Evolutionary conservation across 2,888 invertebrate species (phyloP).

Genomic region (Frankliniella fusca): DNA sequence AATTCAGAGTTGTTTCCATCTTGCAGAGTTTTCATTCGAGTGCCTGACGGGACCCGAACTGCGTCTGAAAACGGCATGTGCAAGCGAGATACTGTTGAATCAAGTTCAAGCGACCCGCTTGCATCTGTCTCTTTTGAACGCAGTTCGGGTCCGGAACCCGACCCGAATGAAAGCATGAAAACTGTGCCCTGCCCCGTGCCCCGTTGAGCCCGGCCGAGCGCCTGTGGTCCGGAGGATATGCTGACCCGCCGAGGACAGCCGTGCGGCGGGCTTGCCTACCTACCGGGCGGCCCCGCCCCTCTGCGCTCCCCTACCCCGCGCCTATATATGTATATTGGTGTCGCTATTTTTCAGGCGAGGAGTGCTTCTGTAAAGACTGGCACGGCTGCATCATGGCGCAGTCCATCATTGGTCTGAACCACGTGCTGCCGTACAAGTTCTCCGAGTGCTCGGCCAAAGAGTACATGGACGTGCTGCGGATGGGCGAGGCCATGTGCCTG

Average conservation of each 20-base stretch:
- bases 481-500: conserved; percentile 86
- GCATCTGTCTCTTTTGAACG: no score
- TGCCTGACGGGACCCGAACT: no score
- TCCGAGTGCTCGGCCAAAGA: conserved; percentile 91
- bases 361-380: conserved; percentile 89
- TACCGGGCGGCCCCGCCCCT: not conserved
- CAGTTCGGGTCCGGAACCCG: no score
- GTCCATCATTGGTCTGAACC: conserved; percentile 83
- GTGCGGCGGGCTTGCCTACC: not conserved
- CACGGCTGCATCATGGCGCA: conserved; percentile 95
- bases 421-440: conserved; percentile 94
- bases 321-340: conserved; percentile 33
- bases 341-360: conserved; percentile 54
- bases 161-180: no score
- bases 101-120: no score
- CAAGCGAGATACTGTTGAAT: no score
- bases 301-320: not conserved
- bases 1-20: no score
- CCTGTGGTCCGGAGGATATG: not conserved
- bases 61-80: no score
- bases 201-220: not conserved
- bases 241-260: not conserved
- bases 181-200: no score
- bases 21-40: no score
- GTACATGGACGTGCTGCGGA: conserved; percentile 80